Evolutionary conservation across 2,888 invertebrate species (phyloP).

Genomic region (Odontothrips loti): DNA sequence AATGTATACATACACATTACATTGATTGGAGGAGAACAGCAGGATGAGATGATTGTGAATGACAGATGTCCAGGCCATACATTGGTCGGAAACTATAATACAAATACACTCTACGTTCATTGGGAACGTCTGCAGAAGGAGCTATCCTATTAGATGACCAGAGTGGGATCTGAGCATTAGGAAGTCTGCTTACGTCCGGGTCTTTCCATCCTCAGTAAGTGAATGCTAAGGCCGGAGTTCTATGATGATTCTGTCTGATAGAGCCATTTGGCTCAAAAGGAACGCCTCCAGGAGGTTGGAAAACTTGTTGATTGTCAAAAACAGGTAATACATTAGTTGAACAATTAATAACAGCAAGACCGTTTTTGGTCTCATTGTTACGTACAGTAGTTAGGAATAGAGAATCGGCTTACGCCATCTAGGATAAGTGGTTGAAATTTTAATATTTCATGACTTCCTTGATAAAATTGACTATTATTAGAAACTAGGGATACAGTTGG

Average conservation of each 20-base stretch:
- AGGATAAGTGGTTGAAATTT: neutral
- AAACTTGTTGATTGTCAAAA: neutral
- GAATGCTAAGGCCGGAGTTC: neutral
- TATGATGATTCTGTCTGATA: neutral
- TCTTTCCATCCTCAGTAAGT: neutral
- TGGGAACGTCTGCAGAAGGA: neutral
- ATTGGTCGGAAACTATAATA: neutral
- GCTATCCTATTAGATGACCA: neutral
- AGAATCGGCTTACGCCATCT: neutral
- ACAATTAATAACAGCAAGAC: neutral
- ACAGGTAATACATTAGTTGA: neutral
- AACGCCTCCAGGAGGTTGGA: neutral
- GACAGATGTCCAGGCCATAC: neutral
- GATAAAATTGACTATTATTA: neutral
- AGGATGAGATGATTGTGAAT: neutral
- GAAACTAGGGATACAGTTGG: neutral
- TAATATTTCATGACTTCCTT: neutral
- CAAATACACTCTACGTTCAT: neutral
- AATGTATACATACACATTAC: neutral
- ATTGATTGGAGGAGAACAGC: neutral
- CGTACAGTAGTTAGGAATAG: neutral
- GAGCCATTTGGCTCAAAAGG: neutral
- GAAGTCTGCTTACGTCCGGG: neutral
- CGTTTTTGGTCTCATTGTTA: neutral
- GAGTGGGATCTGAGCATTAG: neutral